phyloP scores from a whole-genome alignment of 37 sponge, comb jelly and placozoan genomes.

The Axinella damicornis region DNA sequence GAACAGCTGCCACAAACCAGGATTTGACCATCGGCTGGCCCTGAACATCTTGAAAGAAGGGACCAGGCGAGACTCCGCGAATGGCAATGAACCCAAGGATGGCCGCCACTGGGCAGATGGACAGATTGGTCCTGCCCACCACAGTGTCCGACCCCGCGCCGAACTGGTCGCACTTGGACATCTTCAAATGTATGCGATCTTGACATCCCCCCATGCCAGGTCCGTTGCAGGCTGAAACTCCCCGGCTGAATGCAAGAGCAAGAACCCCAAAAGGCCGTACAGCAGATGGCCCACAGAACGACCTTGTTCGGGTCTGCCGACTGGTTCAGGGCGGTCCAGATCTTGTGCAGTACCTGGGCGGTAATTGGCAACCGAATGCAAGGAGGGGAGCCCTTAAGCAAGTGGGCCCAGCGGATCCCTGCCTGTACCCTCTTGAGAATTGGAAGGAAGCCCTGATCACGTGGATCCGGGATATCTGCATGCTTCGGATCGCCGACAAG shows the following conservation, averaged over 20 bases:
- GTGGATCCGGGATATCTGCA: background rate
- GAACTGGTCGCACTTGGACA: slow-evolving; percentile 47
- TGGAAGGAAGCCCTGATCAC: background rate
- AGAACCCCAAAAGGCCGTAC: slow-evolving; percentile 15
- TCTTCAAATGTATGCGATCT: slow-evolving; percentile 9
- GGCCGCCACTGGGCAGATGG: slow-evolving; percentile 45
- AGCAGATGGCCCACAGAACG: slow-evolving; percentile 4
- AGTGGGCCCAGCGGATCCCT: background rate
- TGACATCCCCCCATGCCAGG: slow-evolving; percentile 48
- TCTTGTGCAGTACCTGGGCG: background rate
- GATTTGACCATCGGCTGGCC: background rate
- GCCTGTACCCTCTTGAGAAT: background rate
- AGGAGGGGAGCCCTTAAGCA: background rate
- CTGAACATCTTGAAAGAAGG: background rate
- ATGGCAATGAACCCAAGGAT: slow-evolving; percentile 3
- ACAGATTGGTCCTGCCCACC: slow-evolving; percentile 1
- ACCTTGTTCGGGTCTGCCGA: background rate
- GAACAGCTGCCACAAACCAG: background rate
- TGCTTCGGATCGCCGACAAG: background rate
- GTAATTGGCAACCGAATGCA: slow-evolving; percentile 22
- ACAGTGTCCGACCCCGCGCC: slow-evolving; percentile 35
- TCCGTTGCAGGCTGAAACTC: background rate
- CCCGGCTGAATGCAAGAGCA: background rate
- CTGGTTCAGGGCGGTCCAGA: background rate
- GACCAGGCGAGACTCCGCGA: background rate